Percentiles rank a stretch among this genome's conserved stretches.
These are phyloP conservation scores for Lydus trimaculatus DNA, from an alignment of 2,888 invertebrate species.

Conservation along the genomic window DNA sequence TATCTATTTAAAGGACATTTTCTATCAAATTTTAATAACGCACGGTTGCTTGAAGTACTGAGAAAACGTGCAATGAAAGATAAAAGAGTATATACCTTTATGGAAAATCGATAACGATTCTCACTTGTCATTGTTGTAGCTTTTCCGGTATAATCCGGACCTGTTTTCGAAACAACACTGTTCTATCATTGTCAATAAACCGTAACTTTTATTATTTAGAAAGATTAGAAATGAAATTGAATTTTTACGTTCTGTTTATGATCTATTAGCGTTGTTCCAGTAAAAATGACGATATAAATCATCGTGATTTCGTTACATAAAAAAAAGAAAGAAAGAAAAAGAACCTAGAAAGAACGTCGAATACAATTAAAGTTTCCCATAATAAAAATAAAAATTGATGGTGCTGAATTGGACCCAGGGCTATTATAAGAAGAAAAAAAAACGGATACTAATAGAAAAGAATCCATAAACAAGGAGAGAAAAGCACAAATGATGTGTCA, in stretches of 20 bases:
- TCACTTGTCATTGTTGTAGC: background rate
- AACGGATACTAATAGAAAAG: background rate
- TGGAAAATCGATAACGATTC: background rate
- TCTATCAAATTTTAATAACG: conserved; percentile 25
- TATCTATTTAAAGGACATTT: conserved; percentile 13
- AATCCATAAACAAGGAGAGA: conserved; percentile 14
- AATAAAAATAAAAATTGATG: background rate
- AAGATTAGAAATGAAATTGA: background rate
- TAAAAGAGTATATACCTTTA: background rate
- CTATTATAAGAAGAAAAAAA: background rate
- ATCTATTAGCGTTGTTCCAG: background rate
- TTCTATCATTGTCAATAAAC: background rate
- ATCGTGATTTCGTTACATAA: background rate
- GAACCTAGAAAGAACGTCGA: background rate
- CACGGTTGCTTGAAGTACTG: background rate
- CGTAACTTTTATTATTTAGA: background rate
- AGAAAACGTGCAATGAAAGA: background rate
- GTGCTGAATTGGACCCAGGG: background rate
- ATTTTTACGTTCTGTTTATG: conserved; percentile 1
- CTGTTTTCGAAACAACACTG: background rate
- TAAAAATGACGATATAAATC: background rate
- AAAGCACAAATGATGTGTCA: conserved; percentile 34
- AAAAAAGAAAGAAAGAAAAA: background rate
- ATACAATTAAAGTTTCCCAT: background rate
- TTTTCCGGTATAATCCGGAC: background rate